Percentiles rank a stretch among this genome's conserved stretches.
Conservation (phyloP, 2,797 vertebrate species). For the Hydrocynus forskahlii region DNA sequence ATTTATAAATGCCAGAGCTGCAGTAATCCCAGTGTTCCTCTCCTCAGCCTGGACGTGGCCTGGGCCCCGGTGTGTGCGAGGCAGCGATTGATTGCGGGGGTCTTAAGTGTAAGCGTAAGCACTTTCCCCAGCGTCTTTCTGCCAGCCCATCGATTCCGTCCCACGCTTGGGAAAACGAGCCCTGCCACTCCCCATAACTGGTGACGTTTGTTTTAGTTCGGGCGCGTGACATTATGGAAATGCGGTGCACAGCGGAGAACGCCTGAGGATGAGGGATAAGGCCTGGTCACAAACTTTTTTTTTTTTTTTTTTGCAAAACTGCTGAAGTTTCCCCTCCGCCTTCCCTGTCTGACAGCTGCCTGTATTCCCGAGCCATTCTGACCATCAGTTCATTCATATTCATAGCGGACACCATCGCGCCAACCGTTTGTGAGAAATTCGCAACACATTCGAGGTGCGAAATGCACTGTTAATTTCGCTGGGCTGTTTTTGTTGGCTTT, state of each 20-base stretch:
- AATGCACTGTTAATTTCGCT: slow-evolving; percentile 21
- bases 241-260: not conserved
- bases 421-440: slow-evolving; percentile 32
- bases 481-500: not conserved
- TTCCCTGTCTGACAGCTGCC: not conserved
- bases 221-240: slow-evolving; percentile 28
- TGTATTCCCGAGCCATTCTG: not conserved
- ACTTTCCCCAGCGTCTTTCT: slow-evolving; percentile 66
- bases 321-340: not conserved
- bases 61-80: slow-evolving; percentile 54
- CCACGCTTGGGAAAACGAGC: slow-evolving; percentile 69
- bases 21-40: slow-evolving; percentile 75
- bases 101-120: slow-evolving; percentile 77
- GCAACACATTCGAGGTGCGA: not conserved
- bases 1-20: slow-evolving; percentile 78
- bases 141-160: slow-evolving; percentile 73
- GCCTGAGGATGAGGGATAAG: not conserved
- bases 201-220: slow-evolving; percentile 74
- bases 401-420: not conserved
- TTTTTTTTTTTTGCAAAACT: not conserved
- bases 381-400: slow-evolving; percentile 39
- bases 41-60: slow-evolving; percentile 70
- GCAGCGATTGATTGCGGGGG: slow-evolving; percentile 75
- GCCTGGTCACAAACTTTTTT: not conserved
- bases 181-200: slow-evolving; percentile 70